phyloP scores from a whole-genome alignment of 2,888 invertebrate genomes.

The Oscheius sp. region DNA sequence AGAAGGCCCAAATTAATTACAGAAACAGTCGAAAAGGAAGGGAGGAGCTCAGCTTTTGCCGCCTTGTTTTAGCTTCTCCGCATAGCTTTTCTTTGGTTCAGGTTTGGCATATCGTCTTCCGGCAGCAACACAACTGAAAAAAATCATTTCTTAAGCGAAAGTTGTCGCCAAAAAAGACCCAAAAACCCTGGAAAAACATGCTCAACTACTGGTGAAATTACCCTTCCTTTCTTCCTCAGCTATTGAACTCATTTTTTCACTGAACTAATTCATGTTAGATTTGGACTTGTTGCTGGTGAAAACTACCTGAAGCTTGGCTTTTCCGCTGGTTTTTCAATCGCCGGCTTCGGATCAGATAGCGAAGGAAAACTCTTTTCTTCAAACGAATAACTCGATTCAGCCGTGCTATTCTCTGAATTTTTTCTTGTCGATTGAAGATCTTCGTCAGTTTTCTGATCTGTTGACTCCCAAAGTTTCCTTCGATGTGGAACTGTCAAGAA shows the following conservation, averaged over 20 bases:
- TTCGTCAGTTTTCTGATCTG: slow-evolving; percentile 5
- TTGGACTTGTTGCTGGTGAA: too few species aligned
- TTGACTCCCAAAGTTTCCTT: slow-evolving; percentile 1
- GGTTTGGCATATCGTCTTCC: slow-evolving; percentile 34
- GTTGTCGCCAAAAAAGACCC: neutral
- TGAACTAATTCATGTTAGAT: too few species aligned
- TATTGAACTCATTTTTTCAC: too few species aligned
- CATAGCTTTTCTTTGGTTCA: slow-evolving; percentile 46
- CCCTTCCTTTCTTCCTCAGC: too few species aligned
- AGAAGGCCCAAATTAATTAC: neutral
- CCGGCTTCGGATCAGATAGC: slow-evolving; percentile 47
- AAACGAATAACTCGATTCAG: slow-evolving; percentile 45
- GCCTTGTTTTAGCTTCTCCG: slow-evolving; percentile 45
- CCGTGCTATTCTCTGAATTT: slow-evolving; percentile 10
- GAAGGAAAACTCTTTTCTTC: slow-evolving; percentile 58
- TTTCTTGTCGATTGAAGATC: neutral
- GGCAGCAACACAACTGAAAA: slow-evolving; percentile 34
- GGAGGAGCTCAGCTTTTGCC: neutral
- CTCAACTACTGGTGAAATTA: neutral
- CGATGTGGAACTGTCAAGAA: slow-evolving; percentile 10
- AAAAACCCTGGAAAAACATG: neutral
- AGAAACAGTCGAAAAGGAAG: neutral
- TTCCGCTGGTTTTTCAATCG: slow-evolving; percentile 40
- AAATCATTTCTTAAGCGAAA: neutral
- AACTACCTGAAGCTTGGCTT: slow-evolving; percentile 52